These are phyloP conservation scores for Agonopterix heracliana DNA, from an alignment of 2,888 invertebrate species.

Conservation along the genomic window DNA sequence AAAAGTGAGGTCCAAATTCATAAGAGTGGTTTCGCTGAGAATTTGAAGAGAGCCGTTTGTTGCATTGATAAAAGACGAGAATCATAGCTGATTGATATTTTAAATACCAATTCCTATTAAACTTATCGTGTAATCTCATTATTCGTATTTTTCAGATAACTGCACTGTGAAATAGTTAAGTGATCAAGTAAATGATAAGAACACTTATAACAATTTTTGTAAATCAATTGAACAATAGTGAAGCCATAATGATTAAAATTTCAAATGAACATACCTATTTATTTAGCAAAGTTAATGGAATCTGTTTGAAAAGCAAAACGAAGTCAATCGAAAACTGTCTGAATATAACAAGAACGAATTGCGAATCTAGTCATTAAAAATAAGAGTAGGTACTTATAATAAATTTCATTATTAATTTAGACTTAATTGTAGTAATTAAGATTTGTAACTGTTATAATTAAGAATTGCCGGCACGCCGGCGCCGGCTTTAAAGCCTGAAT, in stretches of 20 bases:
- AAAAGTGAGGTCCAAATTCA: conserved; percentile 53
- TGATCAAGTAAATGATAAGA: too few species aligned
- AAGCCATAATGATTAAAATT: too few species aligned
- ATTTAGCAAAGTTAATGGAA: too few species aligned
- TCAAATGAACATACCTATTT: too few species aligned
- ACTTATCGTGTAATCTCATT: too few species aligned
- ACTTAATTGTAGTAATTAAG: not conserved
- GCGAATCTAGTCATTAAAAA: conserved; percentile 41
- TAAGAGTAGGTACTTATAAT: conserved; percentile 1
- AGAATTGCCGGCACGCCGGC: conserved; percentile 29
- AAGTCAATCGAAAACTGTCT: too few species aligned
- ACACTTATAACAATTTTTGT: too few species aligned
- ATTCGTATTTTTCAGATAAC: too few species aligned
- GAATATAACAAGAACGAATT: conserved; percentile 24
- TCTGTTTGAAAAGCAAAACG: too few species aligned
- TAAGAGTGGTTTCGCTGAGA: conserved; percentile 62
- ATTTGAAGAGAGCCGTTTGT: conserved; percentile 63
- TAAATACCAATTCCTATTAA: too few species aligned
- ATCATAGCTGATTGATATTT: conserved; percentile 33
- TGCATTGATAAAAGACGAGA: conserved; percentile 65
- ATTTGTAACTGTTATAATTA: conserved; percentile 12
- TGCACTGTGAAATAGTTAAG: too few species aligned
- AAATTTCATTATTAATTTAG: not conserved
- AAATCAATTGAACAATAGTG: too few species aligned
- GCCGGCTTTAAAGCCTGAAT: conserved; percentile 50